Evolutionary conservation across 64 coral and sea anemone species (phyloP), one percentile per base, ranked within the genome.

Genomic region (Pachyseris speciosa): DNA sequence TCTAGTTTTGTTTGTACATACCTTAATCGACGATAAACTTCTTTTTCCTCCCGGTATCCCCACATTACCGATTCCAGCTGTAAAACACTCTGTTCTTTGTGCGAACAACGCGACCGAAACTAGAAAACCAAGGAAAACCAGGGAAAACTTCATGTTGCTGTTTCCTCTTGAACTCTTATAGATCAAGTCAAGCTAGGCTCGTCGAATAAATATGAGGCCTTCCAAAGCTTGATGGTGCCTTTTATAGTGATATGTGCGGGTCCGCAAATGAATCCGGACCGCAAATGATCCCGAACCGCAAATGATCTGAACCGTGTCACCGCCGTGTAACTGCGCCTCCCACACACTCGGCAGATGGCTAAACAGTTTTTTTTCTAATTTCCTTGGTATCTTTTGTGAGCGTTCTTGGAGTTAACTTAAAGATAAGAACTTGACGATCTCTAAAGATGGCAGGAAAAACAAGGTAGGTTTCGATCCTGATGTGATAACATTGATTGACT

Each of bases 201-300:
- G 48, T 79, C 15, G 19, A 12, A 40, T 17, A 61, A 13, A n/a
- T 61, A 7, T 81, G 53, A 25, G 27, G 36, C 16, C 63, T 40
- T 5, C 0, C 47, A 20, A 63, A 61, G 22, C 20, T 40, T 15
- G 51, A 38, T 30, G 77, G 31, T 10, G 19, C 63, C 53, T 81
- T 81, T 81, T 81, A 81, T 81, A 61, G 53, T n/a, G 51, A 60
- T 20, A 63, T n/a, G n/a, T n/a, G n/a, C n/a, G n/a, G n/a, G n/a
- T n/a, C n/a, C n/a, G n/a, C n/a, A n/a, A n/a, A n/a, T n/a, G n/a
- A n/a, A n/a, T n/a, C n/a, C n/a, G n/a, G n/a, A n/a, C n/a, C n/a
- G n/a, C n/a, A n/a, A n/a, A n/a, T n/a, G n/a, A n/a, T n/a, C n/a
- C n/a, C n/a, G n/a, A n/a, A n/a, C n/a, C n/a, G n/a, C n/a, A n/a